phyloP scores from a whole-genome alignment of 1,140 invertebrate genomes.

The Heliconius eleuchia region DNA sequence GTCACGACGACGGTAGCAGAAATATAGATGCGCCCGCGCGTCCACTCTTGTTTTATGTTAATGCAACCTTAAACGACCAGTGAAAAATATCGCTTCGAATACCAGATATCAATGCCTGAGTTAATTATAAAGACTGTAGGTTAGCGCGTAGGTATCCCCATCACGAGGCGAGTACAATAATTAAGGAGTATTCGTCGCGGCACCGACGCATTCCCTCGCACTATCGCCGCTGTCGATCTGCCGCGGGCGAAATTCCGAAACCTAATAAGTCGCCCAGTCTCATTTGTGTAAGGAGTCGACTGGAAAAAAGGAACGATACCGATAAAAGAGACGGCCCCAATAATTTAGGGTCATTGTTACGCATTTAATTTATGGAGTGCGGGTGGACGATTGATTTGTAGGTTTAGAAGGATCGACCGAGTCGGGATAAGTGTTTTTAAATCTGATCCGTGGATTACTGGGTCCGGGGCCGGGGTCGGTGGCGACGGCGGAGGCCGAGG shows the following conservation, averaged over 20 bases:
- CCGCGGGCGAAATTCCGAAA: constrained; percentile 66
- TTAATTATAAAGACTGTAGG: constrained; percentile 44
- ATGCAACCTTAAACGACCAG: constrained; percentile 66
- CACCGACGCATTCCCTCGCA: constrained; percentile 49
- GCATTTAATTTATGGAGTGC: constrained; percentile 78
- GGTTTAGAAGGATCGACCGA: constrained; percentile 47
- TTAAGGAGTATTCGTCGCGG: constrained; percentile 49
- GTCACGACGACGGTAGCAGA: constrained; percentile 73
- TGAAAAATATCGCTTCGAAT: constrained; percentile 67
- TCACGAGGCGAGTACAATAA: constrained; percentile 64
- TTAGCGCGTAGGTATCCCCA: constrained; percentile 7
- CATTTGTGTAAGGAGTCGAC: constrained; percentile 74
- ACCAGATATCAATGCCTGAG: constrained; percentile 52
- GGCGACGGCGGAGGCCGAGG: constrained; percentile 3
- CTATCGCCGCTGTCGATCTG: constrained; percentile 68
- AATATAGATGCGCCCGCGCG: constrained; percentile 71
- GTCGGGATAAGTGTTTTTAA: constrained; percentile 68
- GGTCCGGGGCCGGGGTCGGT: not conserved
- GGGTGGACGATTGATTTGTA: constrained; percentile 77
- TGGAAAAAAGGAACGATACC: constrained; percentile 71
- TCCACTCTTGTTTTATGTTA: constrained; percentile 79
- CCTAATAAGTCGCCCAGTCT: constrained; percentile 77
- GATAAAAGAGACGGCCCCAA: constrained; percentile 75
- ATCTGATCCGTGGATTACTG: constrained; percentile 57
- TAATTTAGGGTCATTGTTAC: constrained; percentile 80